Evolutionary conservation across 2,113 vertebrate genomes (phyloP).

Genomic region (Eleginops maclovinus): DNA sequence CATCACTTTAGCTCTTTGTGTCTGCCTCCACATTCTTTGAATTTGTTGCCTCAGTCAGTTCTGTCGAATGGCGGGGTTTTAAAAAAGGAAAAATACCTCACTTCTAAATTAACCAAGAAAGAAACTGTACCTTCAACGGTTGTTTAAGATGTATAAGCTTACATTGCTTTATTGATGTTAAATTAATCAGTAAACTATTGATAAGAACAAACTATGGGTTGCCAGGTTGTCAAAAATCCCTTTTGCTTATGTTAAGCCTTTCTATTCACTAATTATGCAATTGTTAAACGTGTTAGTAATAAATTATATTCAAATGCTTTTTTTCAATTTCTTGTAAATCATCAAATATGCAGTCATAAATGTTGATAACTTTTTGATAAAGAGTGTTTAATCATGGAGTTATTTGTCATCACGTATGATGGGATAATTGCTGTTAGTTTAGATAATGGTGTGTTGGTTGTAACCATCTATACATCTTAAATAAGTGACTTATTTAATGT

Average conservation of each 20-base stretch:
- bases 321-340: too few species aligned
- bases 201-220: background rate
- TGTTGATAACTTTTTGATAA: background rate
- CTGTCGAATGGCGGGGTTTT: slow-evolving; percentile 60
- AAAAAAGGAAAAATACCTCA: slow-evolving; percentile 48
- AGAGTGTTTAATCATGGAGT: background rate
- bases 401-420: background rate
- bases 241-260: background rate
- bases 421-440: background rate
- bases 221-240: background rate
- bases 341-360: background rate
- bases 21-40: slow-evolving; percentile 65
- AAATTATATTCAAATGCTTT: background rate
- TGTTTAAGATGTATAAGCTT: too few species aligned
- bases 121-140: slow-evolving; percentile 64
- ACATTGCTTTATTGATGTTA: background rate
- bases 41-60: slow-evolving; percentile 55
- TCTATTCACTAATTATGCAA: background rate
- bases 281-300: background rate
- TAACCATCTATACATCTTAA: background rate
- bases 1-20: slow-evolving; percentile 66
- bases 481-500: background rate
- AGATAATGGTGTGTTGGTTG: background rate
- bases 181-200: background rate
- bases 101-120: slow-evolving; percentile 58